Percentiles rank a stretch among this genome's conserved stretches.
Conservation (phyloP, 2,113 vertebrate species). For the Oxygymnocypris stewartii region DNA sequence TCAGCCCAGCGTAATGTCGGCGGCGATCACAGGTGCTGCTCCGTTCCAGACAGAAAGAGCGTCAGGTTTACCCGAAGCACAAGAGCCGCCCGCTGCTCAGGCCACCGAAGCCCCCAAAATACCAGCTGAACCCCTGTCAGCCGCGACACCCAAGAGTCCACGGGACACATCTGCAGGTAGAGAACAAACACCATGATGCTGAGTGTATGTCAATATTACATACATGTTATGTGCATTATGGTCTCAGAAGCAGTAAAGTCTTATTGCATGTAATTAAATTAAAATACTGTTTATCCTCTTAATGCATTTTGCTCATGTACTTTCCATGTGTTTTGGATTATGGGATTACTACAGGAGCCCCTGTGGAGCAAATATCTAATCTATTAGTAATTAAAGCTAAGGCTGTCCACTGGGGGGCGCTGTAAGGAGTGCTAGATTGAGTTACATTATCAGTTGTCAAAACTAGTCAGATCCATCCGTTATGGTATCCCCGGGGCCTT, state of each 20-base stretch:
- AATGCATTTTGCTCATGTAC: conserved; percentile 1
- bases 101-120: conserved; percentile 58
- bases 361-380: conserved; percentile 24
- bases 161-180: conserved; percentile 67
- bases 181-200: not conserved
- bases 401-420: conserved; percentile 49
- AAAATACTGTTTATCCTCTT: not conserved
- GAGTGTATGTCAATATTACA: not conserved
- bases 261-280: not conserved
- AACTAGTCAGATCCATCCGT: not conserved
- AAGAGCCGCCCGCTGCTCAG: conserved; percentile 44
- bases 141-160: conserved; percentile 58
- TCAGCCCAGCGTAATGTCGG: conserved; percentile 56
- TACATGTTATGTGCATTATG: no score
- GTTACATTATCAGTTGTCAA: conserved; percentile 1
- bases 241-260: not conserved
- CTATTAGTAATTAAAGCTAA: not conserved
- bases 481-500: conserved; percentile 11
- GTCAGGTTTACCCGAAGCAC: conserved; percentile 60
- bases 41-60: conserved; percentile 63
- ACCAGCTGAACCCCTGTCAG: conserved; percentile 62
- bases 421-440: conserved; percentile 18
- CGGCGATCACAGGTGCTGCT: conserved; percentile 55
- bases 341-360: conserved; percentile 44
- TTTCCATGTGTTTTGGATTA: conserved; percentile 46